phyloP scores from a whole-genome alignment of 1,140 invertebrate species.

The Chionoecetes opilio region DNA sequence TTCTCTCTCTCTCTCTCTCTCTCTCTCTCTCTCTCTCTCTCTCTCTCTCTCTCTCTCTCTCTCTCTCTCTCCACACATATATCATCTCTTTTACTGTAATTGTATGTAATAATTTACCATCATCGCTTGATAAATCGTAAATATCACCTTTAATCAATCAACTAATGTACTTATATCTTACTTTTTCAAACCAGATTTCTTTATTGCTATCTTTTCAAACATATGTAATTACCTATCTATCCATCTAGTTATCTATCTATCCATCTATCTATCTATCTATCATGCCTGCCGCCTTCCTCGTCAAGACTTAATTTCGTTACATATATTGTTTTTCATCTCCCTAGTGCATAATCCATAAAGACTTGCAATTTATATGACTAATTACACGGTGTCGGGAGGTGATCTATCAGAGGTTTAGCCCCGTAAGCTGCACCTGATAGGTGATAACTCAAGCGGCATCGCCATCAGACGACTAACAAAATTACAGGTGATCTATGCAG shows the following conservation, averaged over 20 bases:
- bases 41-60: too few species aligned
- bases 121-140: not conserved
- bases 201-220: not conserved
- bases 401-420: slow-evolving; percentile 40
- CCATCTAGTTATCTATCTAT: not conserved
- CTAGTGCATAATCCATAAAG: slow-evolving; percentile 49
- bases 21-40: not conserved
- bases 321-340: slow-evolving; percentile 33
- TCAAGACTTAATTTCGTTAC: slow-evolving; percentile 15
- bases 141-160: not conserved
- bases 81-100: not conserved
- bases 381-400: slow-evolving; percentile 17
- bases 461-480: slow-evolving; percentile 34
- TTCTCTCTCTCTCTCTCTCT: slow-evolving; percentile 40
- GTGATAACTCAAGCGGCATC: slow-evolving; percentile 59
- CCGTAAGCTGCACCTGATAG: slow-evolving; percentile 51
- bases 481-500: not conserved
- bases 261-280: not conserved
- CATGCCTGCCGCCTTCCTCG: not conserved
- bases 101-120: not conserved
- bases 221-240: too few species aligned
- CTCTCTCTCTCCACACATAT: not conserved
- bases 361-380: slow-evolving; percentile 58
- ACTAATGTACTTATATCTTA: not conserved
- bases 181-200: not conserved